Evolutionary conservation across 2,113 vertebrate genomes (phyloP).

Genomic region (Eublepharis macularius): DNA sequence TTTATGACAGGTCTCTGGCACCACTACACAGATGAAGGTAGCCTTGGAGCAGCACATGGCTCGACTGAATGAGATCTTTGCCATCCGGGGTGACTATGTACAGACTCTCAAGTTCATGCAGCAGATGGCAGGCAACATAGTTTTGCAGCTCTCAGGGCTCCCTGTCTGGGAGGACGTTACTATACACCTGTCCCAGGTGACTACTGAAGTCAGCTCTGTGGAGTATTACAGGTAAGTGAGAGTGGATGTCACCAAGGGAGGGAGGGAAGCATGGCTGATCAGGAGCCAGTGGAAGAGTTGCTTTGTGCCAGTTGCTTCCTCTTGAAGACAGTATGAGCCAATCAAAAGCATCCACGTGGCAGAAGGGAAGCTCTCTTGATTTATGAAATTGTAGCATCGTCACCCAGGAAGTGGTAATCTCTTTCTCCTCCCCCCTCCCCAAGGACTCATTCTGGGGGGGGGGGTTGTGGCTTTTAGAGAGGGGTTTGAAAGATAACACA

Average conservation of each 20-base stretch:
- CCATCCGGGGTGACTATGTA: constrained; percentile 83
- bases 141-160: constrained; percentile 84
- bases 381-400: background rate
- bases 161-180: constrained; percentile 81
- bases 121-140: constrained; percentile 82
- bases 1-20: constrained; percentile 78
- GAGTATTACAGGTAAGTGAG: constrained; percentile 90
- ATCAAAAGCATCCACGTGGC: background rate
- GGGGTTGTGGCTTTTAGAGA: background rate
- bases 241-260: accelerated
- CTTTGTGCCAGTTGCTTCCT: background rate
- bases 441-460: background rate
- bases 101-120: constrained; percentile 88
- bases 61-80: constrained; percentile 88
- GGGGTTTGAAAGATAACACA: background rate
- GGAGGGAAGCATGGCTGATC: accelerated
- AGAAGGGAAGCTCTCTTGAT: background rate
- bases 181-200: constrained; percentile 77
- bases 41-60: constrained; percentile 86
- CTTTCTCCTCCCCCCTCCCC: background rate
- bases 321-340: background rate
- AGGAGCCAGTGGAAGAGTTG: background rate
- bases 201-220: constrained; percentile 67
- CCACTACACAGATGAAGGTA: constrained; percentile 80
- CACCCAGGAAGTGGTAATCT: background rate